These are phyloP conservation scores for Euphydryas editha DNA, from an alignment of 2,888 invertebrate species.

Conservation along the genomic window DNA sequence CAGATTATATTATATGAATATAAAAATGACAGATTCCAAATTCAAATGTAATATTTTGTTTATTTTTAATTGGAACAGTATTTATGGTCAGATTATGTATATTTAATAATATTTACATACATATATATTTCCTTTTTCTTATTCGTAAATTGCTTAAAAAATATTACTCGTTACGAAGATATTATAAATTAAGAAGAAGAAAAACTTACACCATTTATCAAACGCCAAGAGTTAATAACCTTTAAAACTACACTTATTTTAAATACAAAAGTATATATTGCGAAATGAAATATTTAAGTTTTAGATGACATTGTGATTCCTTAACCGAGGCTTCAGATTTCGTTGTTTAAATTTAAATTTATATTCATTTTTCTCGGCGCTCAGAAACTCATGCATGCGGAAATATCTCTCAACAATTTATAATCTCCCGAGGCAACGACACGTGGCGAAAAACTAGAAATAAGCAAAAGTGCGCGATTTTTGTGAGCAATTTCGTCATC, in stretches of 20 bases:
- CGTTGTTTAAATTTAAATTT: conserved; percentile 24
- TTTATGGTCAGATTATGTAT: no score
- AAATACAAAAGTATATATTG: not conserved
- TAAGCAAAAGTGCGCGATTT: conserved; percentile 30
- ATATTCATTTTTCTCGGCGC: conserved; percentile 21
- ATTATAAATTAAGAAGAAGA: no score
- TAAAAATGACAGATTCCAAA: no score
- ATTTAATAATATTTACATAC: no score
- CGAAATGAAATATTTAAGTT: not conserved
- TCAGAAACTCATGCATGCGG: conserved; percentile 28
- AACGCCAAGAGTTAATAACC: no score
- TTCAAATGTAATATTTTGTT: no score
- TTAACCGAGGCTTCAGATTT: conserved; percentile 16
- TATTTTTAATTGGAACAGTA: no score
- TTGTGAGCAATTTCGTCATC: conserved; percentile 45
- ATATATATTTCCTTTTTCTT: no score
- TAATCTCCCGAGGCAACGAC: conserved; percentile 29
- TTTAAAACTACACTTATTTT: not conserved
- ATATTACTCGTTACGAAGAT: no score
- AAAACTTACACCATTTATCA: no score
- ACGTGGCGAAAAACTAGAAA: conserved; percentile 30
- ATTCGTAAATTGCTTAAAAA: no score
- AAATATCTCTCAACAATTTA: conserved; percentile 26
- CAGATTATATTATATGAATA: no score
- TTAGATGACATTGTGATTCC: conserved; percentile 11